phyloP scores from a whole-genome alignment of 2,797 vertebrate species.

The Acipenser transmontanus region DNA sequence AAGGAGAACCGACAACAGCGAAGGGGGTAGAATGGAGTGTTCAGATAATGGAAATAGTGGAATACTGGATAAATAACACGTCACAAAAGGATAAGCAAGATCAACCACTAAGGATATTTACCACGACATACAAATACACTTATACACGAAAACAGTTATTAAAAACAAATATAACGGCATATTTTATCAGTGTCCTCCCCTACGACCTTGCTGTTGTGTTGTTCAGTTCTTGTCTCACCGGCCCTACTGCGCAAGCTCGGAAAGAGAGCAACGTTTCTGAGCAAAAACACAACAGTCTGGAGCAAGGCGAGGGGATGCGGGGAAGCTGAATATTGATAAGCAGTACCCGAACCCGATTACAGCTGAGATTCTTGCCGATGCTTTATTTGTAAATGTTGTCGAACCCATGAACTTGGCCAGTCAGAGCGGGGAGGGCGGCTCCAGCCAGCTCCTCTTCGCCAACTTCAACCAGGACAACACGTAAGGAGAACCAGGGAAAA shows the following conservation, averaged over 20 bases:
- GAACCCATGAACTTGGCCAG: conserved; percentile 91
- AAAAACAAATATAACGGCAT: not conserved
- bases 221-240: not conserved
- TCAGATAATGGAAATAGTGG: not conserved
- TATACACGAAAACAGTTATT: not conserved
- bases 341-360: no score
- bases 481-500: conserved; percentile 65
- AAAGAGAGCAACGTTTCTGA: conserved; percentile 29
- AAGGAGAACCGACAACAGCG: not conserved
- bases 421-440: conserved; percentile 89
- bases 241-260: conserved; percentile 46
- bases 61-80: not conserved
- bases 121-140: not conserved
- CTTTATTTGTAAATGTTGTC: conserved; percentile 49
- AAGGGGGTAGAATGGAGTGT: not conserved
- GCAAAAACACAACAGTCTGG: conserved; percentile 58
- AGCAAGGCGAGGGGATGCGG: conserved; percentile 35
- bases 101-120: no score
- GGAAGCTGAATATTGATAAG: conserved; percentile 26
- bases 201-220: conserved; percentile 39
- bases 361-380: conserved; percentile 32
- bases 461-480: conserved; percentile 99
- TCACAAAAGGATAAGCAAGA: not conserved
- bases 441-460: conserved; percentile 93
- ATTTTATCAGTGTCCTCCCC: conserved; percentile 24